Percentiles rank a stretch among this genome's conserved stretches.
phyloP scores from a whole-genome alignment of 2,113 vertebrate genomes.

The Heteronetta atricapilla region DNA sequence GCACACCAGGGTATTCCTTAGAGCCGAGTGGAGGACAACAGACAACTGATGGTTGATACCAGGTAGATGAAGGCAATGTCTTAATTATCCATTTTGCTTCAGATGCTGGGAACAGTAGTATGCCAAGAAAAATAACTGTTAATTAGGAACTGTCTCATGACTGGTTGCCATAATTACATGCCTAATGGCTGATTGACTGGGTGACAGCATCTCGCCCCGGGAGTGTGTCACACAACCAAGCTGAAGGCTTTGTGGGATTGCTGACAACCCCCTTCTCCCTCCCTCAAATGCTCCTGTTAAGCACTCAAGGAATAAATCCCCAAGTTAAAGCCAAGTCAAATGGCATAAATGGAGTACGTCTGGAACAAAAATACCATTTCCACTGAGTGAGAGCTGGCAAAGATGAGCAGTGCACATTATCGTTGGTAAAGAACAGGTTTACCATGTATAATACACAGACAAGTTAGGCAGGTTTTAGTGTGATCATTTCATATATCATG shows the following conservation, averaged over 20 bases:
- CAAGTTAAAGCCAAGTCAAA: constrained; percentile 19
- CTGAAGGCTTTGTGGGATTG: constrained; percentile 1
- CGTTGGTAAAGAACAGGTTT: neutral
- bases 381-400: neutral
- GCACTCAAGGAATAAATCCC: neutral
- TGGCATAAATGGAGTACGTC: neutral
- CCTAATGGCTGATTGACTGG: neutral
- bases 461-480: constrained; percentile 41
- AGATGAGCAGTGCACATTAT: neutral
- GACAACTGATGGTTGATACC: neutral
- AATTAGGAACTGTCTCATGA: constrained; percentile 11
- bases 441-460: neutral
- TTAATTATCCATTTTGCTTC: neutral
- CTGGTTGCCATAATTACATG: constrained; percentile 41
- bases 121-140: neutral
- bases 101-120: neutral
- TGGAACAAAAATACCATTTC: neutral
- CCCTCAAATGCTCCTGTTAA: neutral
- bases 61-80: neutral
- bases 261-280: constrained; percentile 45
- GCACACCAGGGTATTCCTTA: neutral
- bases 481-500: neutral
- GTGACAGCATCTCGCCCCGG: neutral
- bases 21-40: neutral
- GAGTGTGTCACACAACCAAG: constrained; percentile 9